These are phyloP conservation scores for Metopolophium dirhodum DNA, from an alignment of 1,140 invertebrate species.

Conservation along the genomic window DNA sequence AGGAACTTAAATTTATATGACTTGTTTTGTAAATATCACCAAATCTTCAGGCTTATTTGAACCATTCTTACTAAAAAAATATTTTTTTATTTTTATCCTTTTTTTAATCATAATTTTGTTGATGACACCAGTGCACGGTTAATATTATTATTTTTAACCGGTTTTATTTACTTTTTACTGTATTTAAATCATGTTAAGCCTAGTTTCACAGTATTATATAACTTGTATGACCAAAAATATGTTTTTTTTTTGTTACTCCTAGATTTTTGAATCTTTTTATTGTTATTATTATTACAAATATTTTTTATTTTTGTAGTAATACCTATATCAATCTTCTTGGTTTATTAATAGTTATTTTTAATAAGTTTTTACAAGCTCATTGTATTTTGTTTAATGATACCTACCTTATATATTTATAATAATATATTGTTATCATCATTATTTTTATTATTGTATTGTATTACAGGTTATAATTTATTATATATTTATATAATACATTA, in stretches of 20 bases:
- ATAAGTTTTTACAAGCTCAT: conserved; percentile 14
- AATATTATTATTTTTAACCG: not conserved
- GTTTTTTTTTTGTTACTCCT: conserved; percentile 46
- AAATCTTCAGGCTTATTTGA: not conserved
- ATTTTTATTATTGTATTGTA: conserved; percentile 48
- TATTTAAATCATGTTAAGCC: conserved; percentile 18
- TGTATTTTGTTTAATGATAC: conserved; percentile 31
- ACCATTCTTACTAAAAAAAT: not conserved
- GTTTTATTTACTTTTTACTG: conserved; percentile 17
- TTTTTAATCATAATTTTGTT: not conserved
- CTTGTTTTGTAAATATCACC: not conserved
- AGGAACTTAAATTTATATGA: not conserved
- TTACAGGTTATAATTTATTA: conserved; percentile 51
- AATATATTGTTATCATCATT: conserved; percentile 41
- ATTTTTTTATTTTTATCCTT: not conserved
- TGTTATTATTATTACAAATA: conserved; percentile 45
- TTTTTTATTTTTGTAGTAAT: conserved; percentile 28
- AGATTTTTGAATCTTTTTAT: conserved; percentile 41
- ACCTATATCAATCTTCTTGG: conserved; percentile 1
- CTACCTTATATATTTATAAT: conserved; percentile 32
- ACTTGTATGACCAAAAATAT: conserved; percentile 33
- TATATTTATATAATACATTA: conserved; percentile 30
- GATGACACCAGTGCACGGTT: not conserved
- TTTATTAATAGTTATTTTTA: conserved; percentile 13
- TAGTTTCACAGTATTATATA: conserved; percentile 46